Conservation (phyloP, 2,113 vertebrate species). For the Neogobius melanostomus region DNA sequence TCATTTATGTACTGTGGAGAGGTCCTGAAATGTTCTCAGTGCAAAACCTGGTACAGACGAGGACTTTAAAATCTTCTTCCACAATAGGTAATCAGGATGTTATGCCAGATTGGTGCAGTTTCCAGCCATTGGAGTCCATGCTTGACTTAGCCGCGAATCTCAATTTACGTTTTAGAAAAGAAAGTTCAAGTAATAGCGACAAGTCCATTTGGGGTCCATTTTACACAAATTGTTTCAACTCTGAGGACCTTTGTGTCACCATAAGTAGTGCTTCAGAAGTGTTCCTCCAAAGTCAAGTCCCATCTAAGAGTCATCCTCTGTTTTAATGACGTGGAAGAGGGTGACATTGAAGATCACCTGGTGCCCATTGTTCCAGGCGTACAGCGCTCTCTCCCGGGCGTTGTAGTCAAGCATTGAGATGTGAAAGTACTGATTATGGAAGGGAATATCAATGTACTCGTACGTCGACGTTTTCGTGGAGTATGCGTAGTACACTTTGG, state of each 20-base stretch:
- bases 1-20: too few relatives aligned
- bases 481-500: slow-evolving; percentile 97
- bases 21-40: too few relatives aligned
- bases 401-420: slow-evolving; percentile 99
- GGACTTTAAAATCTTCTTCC: too few relatives aligned
- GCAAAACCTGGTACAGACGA: too few relatives aligned
- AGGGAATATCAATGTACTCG: slow-evolving; percentile 96
- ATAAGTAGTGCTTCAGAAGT: slow-evolving; percentile 50
- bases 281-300: slow-evolving; percentile 15
- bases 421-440: slow-evolving; percentile 99
- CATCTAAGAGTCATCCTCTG: slow-evolving; percentile 89
- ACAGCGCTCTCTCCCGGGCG: slow-evolving; percentile 91
- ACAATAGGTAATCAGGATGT: not conserved
- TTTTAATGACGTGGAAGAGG: slow-evolving; percentile 97
- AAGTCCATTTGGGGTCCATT: slow-evolving; percentile 33
- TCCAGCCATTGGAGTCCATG: slow-evolving; percentile 42
- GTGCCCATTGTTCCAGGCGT: slow-evolving; percentile 98
- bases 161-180: slow-evolving; percentile 38
- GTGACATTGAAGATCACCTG: slow-evolving; percentile 98
- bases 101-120: slow-evolving; percentile 14
- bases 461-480: slow-evolving; percentile 96
- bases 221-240: slow-evolving; percentile 33
- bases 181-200: slow-evolving; percentile 50
- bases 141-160: slow-evolving; percentile 34
- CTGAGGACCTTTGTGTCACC: slow-evolving; percentile 39